Evolutionary conservation across 2,797 vertebrate species (phyloP), one percentile per base, ranked within the genome.

Genomic region (Carduelis carduelis): DNA sequence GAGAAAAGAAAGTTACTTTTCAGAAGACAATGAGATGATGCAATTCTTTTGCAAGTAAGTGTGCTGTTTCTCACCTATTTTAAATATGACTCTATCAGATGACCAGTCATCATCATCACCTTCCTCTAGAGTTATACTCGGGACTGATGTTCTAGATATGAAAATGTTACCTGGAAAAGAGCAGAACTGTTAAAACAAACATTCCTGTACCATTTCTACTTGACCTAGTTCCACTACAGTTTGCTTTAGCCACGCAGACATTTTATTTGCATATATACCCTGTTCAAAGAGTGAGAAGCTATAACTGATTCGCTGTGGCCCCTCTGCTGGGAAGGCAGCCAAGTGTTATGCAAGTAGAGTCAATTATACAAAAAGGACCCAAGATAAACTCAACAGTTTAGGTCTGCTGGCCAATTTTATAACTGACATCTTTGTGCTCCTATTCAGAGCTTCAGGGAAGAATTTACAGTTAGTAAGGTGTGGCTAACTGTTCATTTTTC

Each of bases 141-240:
- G 96, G 24, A 98, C 97, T 23, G 99, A 97, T 69, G 98, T 99
- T 64, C 98, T 98, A 49, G 99, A 99, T 97, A 99, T 99, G 95
- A 99, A 99, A 95, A 99, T 99, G 97, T 99, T 99, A 95, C 99
- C 99, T 99, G 89, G 84, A 95, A 95, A 97, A 87, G 64, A 93
- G 27, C 12, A 83, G 27, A 82, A 59, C 4, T 35, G 23, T 80
- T 79, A 19, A n/a, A 75, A 71, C 4, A 18, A 22, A 5, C 2
- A 41, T 27, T 63, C 43, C 30, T 35, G 20, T 37, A 34, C 7
- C 47, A 69, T 66, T 88, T 90, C 43, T 83, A 44, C 35, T 87
- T 85, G 24, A 57, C 44, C 24, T 59, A 72, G 28, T 76, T 95
- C 84, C 53, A 49, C 37, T 68, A 46, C 6, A 53, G 37, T 39